Evolutionary conservation across 2,797 vertebrate genomes (phyloP), one percentile per base, ranked within the genome.

Genomic region (Philypnodon macrostomus): DNA sequence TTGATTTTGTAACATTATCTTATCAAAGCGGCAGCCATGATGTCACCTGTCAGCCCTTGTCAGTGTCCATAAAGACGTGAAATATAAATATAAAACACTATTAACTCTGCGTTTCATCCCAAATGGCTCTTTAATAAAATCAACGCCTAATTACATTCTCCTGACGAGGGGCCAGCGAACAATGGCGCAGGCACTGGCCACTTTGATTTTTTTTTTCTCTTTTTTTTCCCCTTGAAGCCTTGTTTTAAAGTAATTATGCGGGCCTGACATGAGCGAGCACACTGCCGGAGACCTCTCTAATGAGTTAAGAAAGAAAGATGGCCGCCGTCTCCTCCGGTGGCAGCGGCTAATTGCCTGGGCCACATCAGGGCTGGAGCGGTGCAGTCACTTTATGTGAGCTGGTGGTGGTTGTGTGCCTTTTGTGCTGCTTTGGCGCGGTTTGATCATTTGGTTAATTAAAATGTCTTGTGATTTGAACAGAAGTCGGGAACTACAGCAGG

Each of bases 231-330:
- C 24, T 5, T 5, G 8, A 27, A 27, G 23, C 51, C 78, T 88
- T 87, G 87, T 87, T 89, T 90, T 89, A 88, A 90, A 87, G 89
- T 89, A 89, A 91, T 91, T 90, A 90, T 75, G 77, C 83, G 48
- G 85, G 85, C 79, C 81, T 89, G 90, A 90, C 87, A 89, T 89
- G 89, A 91, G 87, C 87, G 88, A 89, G 83, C 84, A 83, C 83
- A 58, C 77, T 83, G 84, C 81, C 76, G 57, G 81, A 88, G 85
- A 88, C 88, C 82, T 64, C 80, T 83, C 84, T 89, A 90, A 90
- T 88, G 86, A 90, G 85, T 89, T 90, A 91, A 90, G 85, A 86
- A 90, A 89, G 88, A 90, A 88, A 88, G 88, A 90, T 91, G 82
- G 83, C 87, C 86, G 81, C 86, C 86, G 82, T 89, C 84, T 81